Percentiles rank a stretch among this genome's conserved stretches.
Evolutionary conservation across 2,797 vertebrate species (phyloP).

Genomic region (Micropoecilia bifurca): DNA sequence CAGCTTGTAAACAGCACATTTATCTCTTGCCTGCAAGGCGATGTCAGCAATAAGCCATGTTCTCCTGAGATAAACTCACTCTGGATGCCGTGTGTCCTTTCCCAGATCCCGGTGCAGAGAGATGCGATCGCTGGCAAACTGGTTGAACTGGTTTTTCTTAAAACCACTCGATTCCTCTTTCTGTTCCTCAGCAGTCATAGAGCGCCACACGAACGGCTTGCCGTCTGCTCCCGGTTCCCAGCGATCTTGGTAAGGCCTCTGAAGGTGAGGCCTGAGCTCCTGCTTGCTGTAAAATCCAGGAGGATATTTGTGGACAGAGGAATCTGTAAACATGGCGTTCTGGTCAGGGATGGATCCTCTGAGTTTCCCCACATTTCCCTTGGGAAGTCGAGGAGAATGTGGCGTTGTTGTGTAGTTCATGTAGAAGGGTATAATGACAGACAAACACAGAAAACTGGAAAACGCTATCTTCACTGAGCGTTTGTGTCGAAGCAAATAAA

Average conservation of each 20-base stretch:
- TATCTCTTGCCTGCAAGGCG: not conserved
- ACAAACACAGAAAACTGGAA: constrained; percentile 73
- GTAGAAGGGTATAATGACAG: constrained; percentile 78
- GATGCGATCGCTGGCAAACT: constrained; percentile 87
- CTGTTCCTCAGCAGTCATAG: constrained; percentile 71
- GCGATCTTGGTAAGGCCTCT: constrained; percentile 82
- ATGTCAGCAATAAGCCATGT: not conserved
- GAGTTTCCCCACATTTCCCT: constrained; percentile 70
- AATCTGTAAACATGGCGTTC: constrained; percentile 47
- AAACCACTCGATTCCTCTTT: constrained; percentile 79
- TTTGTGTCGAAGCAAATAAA: constrained; percentile 58
- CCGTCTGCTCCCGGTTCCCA: constrained; percentile 80
- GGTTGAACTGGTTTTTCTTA: constrained; percentile 86
- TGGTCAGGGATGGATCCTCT: constrained; percentile 60
- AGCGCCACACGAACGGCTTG: constrained; percentile 75
- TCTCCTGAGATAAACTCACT: constrained; percentile 75
- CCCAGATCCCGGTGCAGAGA: constrained; percentile 87
- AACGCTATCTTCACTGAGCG: constrained; percentile 64
- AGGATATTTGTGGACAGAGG: constrained; percentile 67
- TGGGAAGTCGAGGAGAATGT: constrained; percentile 39
- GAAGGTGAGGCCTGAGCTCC: constrained; percentile 82
- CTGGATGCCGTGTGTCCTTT: constrained; percentile 82
- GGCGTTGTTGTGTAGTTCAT: constrained; percentile 22
- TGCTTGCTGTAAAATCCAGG: constrained; percentile 81
- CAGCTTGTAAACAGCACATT: not conserved